phyloP scores from a whole-genome alignment of 1,140 invertebrate genomes.

The Zaprionus ornatus region DNA sequence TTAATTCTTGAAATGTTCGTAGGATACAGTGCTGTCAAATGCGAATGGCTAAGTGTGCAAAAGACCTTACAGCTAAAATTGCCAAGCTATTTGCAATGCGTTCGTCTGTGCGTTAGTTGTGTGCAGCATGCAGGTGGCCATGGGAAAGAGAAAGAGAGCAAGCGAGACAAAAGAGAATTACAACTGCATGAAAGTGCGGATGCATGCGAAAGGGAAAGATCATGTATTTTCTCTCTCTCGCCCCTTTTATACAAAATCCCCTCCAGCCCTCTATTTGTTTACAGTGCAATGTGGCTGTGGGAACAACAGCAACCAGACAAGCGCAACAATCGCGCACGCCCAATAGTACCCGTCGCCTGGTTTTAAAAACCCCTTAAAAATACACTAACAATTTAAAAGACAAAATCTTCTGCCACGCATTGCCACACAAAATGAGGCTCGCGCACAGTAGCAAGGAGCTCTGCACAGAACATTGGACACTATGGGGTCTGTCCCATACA shows the following conservation, averaged over 20 bases:
- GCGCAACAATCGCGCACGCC: too few species aligned
- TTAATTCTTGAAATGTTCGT: too few species aligned
- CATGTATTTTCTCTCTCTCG: conserved; percentile 31
- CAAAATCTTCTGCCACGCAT: too few species aligned
- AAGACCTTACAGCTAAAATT: conserved; percentile 2
- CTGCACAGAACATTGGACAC: too few species aligned
- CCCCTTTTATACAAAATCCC: not conserved
- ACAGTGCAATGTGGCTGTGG: not conserved
- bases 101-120: not conserved
- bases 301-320: not conserved
- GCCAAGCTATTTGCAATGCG: not conserved
- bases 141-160: not conserved
- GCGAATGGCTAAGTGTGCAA: not conserved
- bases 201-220: conserved; percentile 38
- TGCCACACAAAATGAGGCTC: too few species aligned
- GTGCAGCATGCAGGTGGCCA: not conserved
- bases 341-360: too few species aligned
- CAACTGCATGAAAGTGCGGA: conserved; percentile 59
- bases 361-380: too few species aligned
- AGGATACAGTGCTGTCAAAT: too few species aligned
- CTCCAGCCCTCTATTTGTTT: conserved; percentile 14
- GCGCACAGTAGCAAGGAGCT: too few species aligned
- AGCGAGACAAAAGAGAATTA: not conserved
- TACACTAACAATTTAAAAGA: too few species aligned
- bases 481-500: too few species aligned